phyloP scores from a whole-genome alignment of 2,113 vertebrate species.

The Oxyura jamaicensis region DNA sequence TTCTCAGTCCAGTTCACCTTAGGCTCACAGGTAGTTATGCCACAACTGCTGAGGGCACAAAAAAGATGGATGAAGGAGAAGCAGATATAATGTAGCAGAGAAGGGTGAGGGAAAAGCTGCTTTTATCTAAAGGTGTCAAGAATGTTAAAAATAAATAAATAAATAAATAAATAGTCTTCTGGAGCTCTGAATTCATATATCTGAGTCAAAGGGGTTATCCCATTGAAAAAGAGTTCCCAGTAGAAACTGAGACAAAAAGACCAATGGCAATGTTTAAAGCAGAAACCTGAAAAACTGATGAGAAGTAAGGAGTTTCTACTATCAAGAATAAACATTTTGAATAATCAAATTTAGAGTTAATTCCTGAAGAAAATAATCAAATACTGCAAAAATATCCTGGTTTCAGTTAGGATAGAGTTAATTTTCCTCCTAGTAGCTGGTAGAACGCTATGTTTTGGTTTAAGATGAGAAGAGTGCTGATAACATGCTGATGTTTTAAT shows the following conservation, averaged over 20 bases:
- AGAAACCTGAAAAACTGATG: neutral
- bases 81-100: neutral
- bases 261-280: neutral
- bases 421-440: no score
- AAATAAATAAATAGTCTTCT: neutral
- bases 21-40: neutral
- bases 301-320: neutral
- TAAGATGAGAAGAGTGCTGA: no score
- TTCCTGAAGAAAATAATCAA: neutral
- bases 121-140: neutral
- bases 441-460: no score
- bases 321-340: fast-evolving
- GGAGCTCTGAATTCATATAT: neutral
- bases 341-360: neutral
- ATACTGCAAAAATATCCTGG: neutral
- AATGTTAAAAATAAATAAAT: neutral
- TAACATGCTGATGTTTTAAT: no score
- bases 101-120: neutral
- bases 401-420: no score
- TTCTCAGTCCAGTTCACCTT: neutral
- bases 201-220: neutral
- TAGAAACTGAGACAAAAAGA: neutral
- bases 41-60: neutral
- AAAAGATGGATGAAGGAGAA: neutral
- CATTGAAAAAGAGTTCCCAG: neutral